A percentile compares a stretch with the other conserved stretches of the same genome.
Conservation (phyloP, 2,797 vertebrate species). For the Taeniopygia guttata region DNA sequence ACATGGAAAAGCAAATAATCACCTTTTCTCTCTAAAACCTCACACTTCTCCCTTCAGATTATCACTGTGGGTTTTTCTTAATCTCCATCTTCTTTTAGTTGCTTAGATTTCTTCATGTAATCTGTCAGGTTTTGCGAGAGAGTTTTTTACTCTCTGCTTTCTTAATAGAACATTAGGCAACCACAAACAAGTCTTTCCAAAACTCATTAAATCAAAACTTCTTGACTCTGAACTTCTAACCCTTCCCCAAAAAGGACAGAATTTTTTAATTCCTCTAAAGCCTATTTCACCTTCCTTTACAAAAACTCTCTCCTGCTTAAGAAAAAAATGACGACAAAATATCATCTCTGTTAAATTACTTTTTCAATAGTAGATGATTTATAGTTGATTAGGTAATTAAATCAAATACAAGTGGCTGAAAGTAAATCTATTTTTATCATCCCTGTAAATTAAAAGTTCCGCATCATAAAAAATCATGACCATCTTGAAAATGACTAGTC, state of each 20-base stretch:
- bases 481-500: conserved; percentile 85
- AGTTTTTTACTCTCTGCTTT: neutral
- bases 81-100: neutral
- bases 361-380: conserved; percentile 85
- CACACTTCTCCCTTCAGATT: neutral
- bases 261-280: neutral
- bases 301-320: conserved; percentile 53
- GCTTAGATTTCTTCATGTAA: neutral
- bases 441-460: conserved; percentile 87
- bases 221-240: neutral
- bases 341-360: conserved; percentile 79
- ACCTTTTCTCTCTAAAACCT: neutral
- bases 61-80: neutral
- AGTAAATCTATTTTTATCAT: conserved; percentile 88
- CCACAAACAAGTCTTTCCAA: neutral
- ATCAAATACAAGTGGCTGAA: conserved; percentile 84
- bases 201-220: neutral
- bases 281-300: conserved; percentile 27
- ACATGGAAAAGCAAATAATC: neutral
- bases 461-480: conserved; percentile 85
- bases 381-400: conserved; percentile 86
- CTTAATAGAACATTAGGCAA: neutral
- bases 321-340: conserved; percentile 70
- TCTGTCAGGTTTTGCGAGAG: neutral
- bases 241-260: neutral